A percentile compares a stretch with the other conserved stretches of the same genome.
Conservation (phyloP, 2,888 invertebrate genomes). For the Didymodactylos carnosus region DNA sequence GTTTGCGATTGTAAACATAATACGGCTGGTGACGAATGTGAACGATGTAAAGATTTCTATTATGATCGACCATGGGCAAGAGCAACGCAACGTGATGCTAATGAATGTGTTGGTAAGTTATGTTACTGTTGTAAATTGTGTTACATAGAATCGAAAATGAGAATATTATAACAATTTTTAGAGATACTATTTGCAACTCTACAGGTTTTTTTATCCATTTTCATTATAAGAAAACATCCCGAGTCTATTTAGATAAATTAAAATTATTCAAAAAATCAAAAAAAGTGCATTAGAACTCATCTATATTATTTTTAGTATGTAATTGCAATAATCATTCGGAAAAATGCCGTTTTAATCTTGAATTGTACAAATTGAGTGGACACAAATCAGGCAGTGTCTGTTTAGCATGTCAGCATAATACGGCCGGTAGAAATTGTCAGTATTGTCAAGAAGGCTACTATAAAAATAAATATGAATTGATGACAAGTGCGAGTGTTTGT, state of each 20-base stretch:
- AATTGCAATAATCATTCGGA: neutral
- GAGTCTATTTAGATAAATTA: too few species aligned
- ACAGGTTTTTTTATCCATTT: too few species aligned
- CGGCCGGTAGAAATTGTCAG: slow-evolving; percentile 86
- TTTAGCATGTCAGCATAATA: slow-evolving; percentile 76
- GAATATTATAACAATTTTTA: too few species aligned
- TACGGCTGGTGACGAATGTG: slow-evolving; percentile 91
- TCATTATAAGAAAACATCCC: too few species aligned
- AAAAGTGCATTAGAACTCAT: too few species aligned
- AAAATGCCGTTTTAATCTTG: neutral
- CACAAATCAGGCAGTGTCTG: slow-evolving; percentile 44
- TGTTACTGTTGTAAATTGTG: too few species aligned
- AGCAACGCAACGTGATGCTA: slow-evolving; percentile 77
- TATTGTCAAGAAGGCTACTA: slow-evolving; percentile 93
- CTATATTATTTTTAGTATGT: neutral
- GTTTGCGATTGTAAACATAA: slow-evolving; percentile 93
- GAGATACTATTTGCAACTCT: too few species aligned
- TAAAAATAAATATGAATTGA: slow-evolving; percentile 43
- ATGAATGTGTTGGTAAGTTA: slow-evolving; percentile 84
- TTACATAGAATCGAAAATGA: too few species aligned
- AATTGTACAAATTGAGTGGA: neutral
- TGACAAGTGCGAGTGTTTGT: neutral
- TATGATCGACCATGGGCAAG: slow-evolving; percentile 95
- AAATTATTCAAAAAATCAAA: too few species aligned
- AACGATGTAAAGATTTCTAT: slow-evolving; percentile 90